phyloP scores from a whole-genome alignment of 2,797 vertebrate species.

The Spinibarbus caldwelli region DNA sequence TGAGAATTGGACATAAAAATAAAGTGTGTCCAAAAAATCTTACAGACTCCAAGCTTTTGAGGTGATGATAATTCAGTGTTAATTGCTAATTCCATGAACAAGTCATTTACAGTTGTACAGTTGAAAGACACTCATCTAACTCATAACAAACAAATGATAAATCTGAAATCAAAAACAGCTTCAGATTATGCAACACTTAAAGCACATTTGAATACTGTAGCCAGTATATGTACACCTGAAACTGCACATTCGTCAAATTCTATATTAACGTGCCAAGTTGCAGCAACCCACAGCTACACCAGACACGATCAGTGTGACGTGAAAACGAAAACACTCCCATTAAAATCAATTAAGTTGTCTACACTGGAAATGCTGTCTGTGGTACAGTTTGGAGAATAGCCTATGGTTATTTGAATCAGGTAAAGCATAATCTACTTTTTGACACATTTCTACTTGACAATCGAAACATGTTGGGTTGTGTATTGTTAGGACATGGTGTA shows the following conservation, averaged over 20 bases:
- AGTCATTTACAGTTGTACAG: background rate
- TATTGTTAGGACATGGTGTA: background rate
- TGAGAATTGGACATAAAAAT: too few relatives aligned
- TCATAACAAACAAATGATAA: background rate
- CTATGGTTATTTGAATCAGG: background rate
- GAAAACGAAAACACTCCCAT: background rate
- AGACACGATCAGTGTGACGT: background rate
- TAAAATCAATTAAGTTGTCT: slow-evolving; percentile 1
- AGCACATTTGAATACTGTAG: background rate
- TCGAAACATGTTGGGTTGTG: background rate
- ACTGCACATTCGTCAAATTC: background rate
- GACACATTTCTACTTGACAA: background rate
- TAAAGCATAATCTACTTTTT: slow-evolving; percentile 1
- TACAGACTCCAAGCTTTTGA: too few relatives aligned
- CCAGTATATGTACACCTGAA: background rate
- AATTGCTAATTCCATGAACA: background rate
- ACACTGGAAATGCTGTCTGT: background rate
- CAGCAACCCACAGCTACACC: background rate
- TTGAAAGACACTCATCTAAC: background rate
- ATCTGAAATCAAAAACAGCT: background rate
- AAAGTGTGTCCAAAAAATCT: too few relatives aligned
- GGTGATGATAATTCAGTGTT: background rate
- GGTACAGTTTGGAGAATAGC: background rate
- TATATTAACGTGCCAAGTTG: background rate
- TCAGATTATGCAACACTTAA: background rate